These are phyloP conservation scores for Odontothrips loti DNA, from an alignment of 2,888 invertebrate species.

Conservation along the genomic window DNA sequence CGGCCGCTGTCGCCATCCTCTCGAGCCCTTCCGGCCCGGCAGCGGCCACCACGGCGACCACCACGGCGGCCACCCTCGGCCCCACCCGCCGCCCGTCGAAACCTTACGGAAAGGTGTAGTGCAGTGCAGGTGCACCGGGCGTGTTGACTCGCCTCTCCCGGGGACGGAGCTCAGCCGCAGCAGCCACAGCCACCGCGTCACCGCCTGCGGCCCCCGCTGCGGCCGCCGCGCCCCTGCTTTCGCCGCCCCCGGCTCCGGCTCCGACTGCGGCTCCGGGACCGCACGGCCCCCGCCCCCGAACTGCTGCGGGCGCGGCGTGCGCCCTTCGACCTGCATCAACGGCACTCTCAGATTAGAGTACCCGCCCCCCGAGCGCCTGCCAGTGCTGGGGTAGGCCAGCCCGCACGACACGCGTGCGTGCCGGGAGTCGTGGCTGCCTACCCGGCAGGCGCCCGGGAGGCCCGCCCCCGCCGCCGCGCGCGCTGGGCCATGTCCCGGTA, in stretches of 20 bases:
- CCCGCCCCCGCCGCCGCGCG: not conserved
- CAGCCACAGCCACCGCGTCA: not conserved
- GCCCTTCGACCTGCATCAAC: not conserved
- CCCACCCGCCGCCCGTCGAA: not conserved
- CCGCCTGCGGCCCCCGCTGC: not conserved
- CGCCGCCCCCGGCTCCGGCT: not conserved
- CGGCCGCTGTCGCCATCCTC: conserved; percentile 9
- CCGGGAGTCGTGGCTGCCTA: not conserved
- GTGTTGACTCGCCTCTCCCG: not conserved
- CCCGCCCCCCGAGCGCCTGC: not conserved
- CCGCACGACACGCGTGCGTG: too few species aligned
- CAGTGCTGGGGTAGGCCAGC: too few species aligned
- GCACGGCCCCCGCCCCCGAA: not conserved
- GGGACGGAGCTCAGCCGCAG: not conserved
- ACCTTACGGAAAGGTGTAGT: too few species aligned
- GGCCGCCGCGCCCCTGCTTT: not conserved
- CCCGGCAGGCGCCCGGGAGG: not conserved
- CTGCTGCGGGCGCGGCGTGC: not conserved
- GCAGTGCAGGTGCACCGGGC: too few species aligned
- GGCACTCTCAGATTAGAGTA: not conserved
- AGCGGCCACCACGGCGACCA: not conserved
- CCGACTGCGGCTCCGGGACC: not conserved
- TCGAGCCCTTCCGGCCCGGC: conserved; percentile 5
- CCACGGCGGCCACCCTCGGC: not conserved
- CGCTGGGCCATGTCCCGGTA: not conserved